phyloP scores from a whole-genome alignment of 1,140 invertebrate genomes.

The Eriocheir sinensis region DNA sequence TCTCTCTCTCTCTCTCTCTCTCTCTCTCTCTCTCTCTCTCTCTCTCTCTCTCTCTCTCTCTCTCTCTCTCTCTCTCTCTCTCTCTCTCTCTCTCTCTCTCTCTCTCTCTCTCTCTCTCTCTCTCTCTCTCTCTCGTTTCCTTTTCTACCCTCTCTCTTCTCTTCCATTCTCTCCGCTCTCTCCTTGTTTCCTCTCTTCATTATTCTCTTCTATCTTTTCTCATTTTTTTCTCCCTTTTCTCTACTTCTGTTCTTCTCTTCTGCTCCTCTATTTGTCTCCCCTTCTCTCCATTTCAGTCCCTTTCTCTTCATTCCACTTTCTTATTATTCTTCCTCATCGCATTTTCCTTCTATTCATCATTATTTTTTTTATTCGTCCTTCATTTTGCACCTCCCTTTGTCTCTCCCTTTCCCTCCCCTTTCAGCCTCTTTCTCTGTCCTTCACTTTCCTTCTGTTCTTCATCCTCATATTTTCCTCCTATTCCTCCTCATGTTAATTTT shows the following conservation, averaged over 20 bases:
- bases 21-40: background rate
- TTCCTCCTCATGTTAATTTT: no score
- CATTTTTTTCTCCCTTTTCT: background rate
- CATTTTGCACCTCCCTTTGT: background rate
- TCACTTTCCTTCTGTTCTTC: no score
- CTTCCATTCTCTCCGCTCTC: no score
- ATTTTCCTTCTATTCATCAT: background rate
- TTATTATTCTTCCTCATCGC: no score
- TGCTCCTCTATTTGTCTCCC: background rate
- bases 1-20: background rate
- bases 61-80: background rate
- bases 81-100: background rate
- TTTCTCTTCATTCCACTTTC: background rate
- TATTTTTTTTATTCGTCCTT: background rate
- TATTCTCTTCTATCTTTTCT: background rate
- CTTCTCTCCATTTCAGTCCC: no score
- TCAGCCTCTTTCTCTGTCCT: background rate
- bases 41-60: background rate
- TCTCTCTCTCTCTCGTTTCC: background rate
- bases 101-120: background rate
- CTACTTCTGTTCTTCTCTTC: background rate
- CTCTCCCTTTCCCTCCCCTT: constrained; percentile 20
- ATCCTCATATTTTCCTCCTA: background rate
- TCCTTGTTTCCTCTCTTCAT: no score
- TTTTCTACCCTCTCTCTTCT: background rate